These are phyloP conservation scores for Eristalis arbustorum DNA, from an alignment of 2,888 invertebrate genomes.

Conservation along the genomic window DNA sequence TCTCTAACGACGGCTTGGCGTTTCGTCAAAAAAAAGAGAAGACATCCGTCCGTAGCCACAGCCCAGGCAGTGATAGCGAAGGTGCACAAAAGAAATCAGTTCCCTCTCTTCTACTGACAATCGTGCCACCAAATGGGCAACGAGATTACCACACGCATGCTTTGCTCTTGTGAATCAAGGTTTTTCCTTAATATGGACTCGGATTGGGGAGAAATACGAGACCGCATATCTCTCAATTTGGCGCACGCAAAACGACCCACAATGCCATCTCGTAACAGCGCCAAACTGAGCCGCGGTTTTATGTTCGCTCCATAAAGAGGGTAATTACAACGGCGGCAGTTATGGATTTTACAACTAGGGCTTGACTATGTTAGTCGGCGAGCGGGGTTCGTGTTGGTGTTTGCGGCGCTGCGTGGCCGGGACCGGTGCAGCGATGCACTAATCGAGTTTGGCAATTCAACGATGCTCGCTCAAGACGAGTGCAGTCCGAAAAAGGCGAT, in stretches of 20 bases:
- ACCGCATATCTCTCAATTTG: not conserved
- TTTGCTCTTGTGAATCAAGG: constrained; percentile 28
- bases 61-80: not conserved
- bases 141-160: constrained; percentile 18
- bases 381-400: not conserved
- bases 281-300: constrained; percentile 13
- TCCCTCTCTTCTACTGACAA: not conserved
- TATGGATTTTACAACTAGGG: constrained; percentile 9
- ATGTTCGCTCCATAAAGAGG: constrained; percentile 36
- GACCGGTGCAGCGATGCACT: not conserved
- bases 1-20: not conserved
- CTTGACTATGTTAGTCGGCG: not conserved
- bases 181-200: constrained; percentile 41
- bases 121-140: constrained; percentile 8
- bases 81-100: not conserved
- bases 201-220: constrained; percentile 19
- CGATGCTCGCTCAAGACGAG: not conserved
- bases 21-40: not conserved
- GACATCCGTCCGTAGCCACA: not conserved
- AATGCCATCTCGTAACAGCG: constrained; percentile 25
- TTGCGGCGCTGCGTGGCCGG: not conserved
- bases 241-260: constrained; percentile 25
- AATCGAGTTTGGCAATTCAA: not conserved
- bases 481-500: constrained; percentile 6
- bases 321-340: constrained; percentile 2